Conservation (phyloP, 2,888 invertebrate genomes). For the Acrocyrtus sp. region DNA sequence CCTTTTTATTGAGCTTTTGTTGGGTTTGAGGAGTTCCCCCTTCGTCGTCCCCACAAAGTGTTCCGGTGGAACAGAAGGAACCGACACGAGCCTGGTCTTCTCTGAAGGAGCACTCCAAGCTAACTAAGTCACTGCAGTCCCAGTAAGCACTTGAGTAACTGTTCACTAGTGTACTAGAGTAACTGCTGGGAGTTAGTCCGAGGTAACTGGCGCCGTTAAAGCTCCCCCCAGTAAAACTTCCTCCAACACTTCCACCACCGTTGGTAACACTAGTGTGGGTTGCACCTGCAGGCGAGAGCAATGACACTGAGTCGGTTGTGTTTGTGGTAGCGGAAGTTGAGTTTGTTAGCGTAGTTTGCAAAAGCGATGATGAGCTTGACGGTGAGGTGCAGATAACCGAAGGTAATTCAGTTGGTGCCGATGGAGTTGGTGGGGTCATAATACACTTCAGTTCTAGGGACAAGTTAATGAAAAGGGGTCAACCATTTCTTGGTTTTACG, state of each 20-base stretch:
- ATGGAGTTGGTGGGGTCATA: background rate
- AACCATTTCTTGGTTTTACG: no score
- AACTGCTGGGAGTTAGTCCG: slow-evolving; percentile 16
- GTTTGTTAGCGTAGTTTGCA: background rate
- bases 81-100: background rate
- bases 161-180: slow-evolving; percentile 18
- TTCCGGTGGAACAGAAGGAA: no score
- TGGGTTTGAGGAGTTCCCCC: background rate
- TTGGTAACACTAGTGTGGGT: background rate
- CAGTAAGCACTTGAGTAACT: slow-evolving; percentile 48
- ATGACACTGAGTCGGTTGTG: background rate
- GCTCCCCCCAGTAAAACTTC: no score
- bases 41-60: slow-evolving; percentile 5
- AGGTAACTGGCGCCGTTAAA: slow-evolving; percentile 23
- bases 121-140: slow-evolving; percentile 57
- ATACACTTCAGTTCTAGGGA: no score
- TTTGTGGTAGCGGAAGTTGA: background rate
- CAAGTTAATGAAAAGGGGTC: no score
- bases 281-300: background rate
- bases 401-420: background rate
- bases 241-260: slow-evolving; percentile 36
- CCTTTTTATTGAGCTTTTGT: no score
- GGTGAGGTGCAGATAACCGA: background rate
- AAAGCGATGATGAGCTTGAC: background rate
- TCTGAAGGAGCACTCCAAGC: slow-evolving; percentile 49